phyloP scores from a whole-genome alignment of 2,113 vertebrate species.

The Castor canadensis region DNA sequence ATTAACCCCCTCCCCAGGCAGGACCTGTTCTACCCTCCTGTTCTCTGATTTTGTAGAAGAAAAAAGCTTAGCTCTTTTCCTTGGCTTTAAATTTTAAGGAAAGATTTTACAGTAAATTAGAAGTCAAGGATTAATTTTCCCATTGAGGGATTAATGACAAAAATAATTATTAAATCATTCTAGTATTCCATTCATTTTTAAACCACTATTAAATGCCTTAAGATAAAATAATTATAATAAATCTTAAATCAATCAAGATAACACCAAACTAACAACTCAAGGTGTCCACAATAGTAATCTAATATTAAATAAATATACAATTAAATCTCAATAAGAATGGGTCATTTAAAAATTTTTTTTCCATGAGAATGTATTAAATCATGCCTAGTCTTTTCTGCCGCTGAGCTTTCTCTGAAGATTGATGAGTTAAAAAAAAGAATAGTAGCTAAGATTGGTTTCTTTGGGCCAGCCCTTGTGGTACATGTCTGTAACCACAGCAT shows the following conservation, averaged over 20 bases:
- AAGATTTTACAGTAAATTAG: neutral
- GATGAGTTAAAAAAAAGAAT: neutral
- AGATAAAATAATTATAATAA: neutral
- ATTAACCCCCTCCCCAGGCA: too few species aligned
- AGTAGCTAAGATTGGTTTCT: neutral
- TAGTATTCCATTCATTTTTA: neutral
- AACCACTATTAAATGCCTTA: neutral
- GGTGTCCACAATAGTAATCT: neutral
- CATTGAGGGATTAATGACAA: neutral
- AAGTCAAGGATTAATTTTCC: neutral
- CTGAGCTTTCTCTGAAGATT: neutral
- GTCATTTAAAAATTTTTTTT: neutral
- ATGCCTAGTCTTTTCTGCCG: neutral
- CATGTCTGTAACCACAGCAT: neutral
- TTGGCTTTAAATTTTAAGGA: constrained; percentile 18
- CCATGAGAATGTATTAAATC: neutral
- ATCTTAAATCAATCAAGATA: neutral
- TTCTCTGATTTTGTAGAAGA: too few species aligned
- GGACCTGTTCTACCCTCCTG: too few species aligned
- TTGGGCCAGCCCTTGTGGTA: neutral
- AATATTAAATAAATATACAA: neutral
- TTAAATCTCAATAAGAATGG: neutral
- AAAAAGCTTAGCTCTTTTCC: neutral
- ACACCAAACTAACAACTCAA: neutral
- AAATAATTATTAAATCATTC: neutral